Percentiles rank a stretch among this genome's conserved stretches.
Evolutionary conservation across 2,888 invertebrate species (phyloP).

Genomic region (Teleiodes luculella): DNA sequence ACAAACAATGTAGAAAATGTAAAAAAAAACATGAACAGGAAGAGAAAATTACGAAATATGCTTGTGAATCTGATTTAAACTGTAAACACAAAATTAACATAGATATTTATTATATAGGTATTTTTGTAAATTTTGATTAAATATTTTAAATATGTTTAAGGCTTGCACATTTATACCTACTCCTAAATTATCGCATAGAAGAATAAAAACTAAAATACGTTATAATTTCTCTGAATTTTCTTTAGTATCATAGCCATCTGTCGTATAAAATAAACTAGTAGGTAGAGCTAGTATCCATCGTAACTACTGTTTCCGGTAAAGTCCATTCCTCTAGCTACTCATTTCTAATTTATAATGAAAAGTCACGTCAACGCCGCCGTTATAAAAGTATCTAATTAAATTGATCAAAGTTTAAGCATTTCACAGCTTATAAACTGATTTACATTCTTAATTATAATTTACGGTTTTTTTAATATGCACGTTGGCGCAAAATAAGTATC

Average conservation of each 20-base stretch:
- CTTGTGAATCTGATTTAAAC: no score
- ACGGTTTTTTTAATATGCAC: background rate
- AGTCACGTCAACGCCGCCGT: background rate
- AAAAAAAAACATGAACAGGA: no score
- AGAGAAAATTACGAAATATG: no score
- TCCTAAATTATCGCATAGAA: no score
- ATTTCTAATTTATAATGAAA: background rate
- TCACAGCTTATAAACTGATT: background rate
- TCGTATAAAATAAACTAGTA: background rate
- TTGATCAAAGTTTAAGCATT: background rate
- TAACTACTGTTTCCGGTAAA: background rate
- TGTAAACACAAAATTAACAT: no score
- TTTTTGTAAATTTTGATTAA: no score
- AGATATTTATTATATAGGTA: no score
- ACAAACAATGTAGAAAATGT: no score
- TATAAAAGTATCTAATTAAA: background rate
- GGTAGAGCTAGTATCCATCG: background rate
- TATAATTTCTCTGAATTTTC: background rate
- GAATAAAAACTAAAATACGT: no score
- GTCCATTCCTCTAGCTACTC: background rate
- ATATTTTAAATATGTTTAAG: no score
- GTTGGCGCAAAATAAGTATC: no score
- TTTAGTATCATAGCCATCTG: background rate
- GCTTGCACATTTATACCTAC: no score
- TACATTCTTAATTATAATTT: background rate